Evolutionary conservation across 2,888 invertebrate genomes (phyloP), one percentile per base, ranked within the genome.

Genomic region (Nineta flava): DNA sequence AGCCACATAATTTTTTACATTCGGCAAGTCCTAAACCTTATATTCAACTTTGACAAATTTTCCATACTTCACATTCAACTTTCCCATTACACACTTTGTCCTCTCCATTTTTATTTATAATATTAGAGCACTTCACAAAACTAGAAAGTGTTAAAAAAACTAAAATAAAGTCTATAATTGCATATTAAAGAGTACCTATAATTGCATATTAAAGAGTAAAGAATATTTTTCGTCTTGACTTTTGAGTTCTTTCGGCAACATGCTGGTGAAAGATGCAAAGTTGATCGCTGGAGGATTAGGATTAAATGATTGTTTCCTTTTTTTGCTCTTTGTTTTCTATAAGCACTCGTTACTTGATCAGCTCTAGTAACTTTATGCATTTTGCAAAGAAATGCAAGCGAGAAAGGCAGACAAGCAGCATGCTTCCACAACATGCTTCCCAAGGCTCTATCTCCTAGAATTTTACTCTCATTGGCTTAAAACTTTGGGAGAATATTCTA

Each of bases 1-100:
- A 44, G 16, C 46, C 47, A 47, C 52, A 53, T 43, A 51, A 53
- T 46, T 10, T 15, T 16, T 42, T 17, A 50, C 42, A 42, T 42
- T 13, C 16, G 2, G 5, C 42, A 10, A 15, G 17, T 41, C n/a
- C 41, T 41, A 41, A 35, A 13, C 9, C 9, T 35, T n/a, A 35
- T 5, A 35, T 3, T 7, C 35, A 13, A 41, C 9, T n/a, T n/a
- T n/a, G 12, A 5, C 41, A n/a, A 10, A 13, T 41, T 41, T 13
- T 2, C 3, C 2, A 41, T 9, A 10, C 12, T 19, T 38, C 6
- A 4, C 3, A 4, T 13, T 38, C 3, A n/a, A 38, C 3, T 38
- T 6, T 6, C 3, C 4, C 7, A 38, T 38, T 3, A 38, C 3
- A 38, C 7, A 38, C 3, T 38, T 38, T 12, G 13, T 38, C 38